Base-by-base conservation (phyloP, 2,888 invertebrate species). In the Caenorhabditis auriculariae region DNA sequence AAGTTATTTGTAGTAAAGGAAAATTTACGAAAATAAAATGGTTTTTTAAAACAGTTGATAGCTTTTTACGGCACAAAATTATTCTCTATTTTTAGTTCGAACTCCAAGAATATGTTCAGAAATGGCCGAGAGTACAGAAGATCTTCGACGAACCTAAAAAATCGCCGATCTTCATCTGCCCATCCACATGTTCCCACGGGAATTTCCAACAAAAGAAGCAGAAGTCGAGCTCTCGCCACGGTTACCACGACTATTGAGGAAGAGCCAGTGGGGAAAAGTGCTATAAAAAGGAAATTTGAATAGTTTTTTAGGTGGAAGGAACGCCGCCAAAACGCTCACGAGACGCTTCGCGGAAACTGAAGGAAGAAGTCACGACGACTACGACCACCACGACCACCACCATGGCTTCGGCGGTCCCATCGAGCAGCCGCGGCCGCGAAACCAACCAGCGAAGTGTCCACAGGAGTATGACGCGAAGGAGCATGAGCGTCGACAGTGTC, bases 191-290 rank as follows among this genome's bases (percentile, higher is more conserved):
- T 27, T 3, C 12, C 27, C 15, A 19, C 54, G 3, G 41, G 38
- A n/a, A 37, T n/a, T n/a, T n/a, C n/a, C n/a, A n/a, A n/a, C n/a
- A 62, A 62, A n/a, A 42, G 62, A 32, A 62, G 62, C 37, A 50
- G 62, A 43, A 62, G 62, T 19, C 50, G 58, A 7, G 62, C 54
- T 4, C 56, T 57, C 57, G 50, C 56, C 1, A 50, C 61, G 4
- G 53, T 56, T 3, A 57, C 56, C 1, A 50, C 61, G 4, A 56
- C 60, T 3, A 57, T 61, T 38, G 57, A 61, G 7, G 61, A 61
- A 35, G 61, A 61, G 24, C 57, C 61, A 17, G 60, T 60, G 7
- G 56, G 52, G 46, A 0, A n/a, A n/a, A n/a, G n/a, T n/a, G n/a
- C n/a, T n/a, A n/a, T n/a, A n/a, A n/a, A n/a, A n/a, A n/a, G n/a